A percentile compares a stretch with the other conserved stretches of the same genome.
phyloP scores from a whole-genome alignment of 2,797 vertebrate genomes.

The Florisuga fusca region DNA sequence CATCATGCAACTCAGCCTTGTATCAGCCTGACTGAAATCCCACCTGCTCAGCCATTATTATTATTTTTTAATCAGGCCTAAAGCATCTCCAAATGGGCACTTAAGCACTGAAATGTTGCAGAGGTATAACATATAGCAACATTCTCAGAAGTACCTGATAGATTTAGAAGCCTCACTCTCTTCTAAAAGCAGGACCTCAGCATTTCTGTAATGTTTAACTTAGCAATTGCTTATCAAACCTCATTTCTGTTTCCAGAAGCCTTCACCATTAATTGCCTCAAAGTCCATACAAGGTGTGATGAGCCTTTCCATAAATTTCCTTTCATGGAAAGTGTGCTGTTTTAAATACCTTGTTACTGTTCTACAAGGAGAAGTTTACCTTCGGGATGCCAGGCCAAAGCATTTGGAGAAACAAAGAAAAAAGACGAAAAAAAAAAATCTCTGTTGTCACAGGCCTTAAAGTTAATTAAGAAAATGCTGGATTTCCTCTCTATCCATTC shows the following conservation, averaged over 20 bases:
- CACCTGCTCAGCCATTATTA: background rate
- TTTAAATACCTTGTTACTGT: background rate
- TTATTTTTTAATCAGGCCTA: conserved; percentile 42
- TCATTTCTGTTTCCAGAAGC: conserved; percentile 33
- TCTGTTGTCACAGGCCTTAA: background rate
- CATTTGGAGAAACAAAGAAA: fast-evolving
- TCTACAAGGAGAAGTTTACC: background rate
- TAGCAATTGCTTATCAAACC: conserved; percentile 33
- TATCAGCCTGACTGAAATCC: background rate
- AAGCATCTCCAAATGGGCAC: conserved; percentile 27
- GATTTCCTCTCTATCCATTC: background rate
- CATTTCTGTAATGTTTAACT: conserved; percentile 38
- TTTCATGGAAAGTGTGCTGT: background rate
- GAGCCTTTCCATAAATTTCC: background rate
- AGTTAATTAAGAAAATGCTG: background rate
- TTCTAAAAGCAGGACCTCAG: conserved; percentile 23
- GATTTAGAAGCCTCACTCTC: conserved; percentile 1
- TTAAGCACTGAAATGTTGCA: background rate
- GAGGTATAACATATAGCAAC: background rate
- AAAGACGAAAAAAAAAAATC: background rate
- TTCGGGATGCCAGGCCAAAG: background rate
- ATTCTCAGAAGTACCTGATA: background rate
- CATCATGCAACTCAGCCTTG: background rate
- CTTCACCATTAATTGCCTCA: conserved; percentile 24
- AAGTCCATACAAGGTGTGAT: background rate